A percentile compares a stretch with the other conserved stretches of the same genome.
phyloP scores from a whole-genome alignment of 2,113 vertebrate genomes.

The Cygnus atratus region DNA sequence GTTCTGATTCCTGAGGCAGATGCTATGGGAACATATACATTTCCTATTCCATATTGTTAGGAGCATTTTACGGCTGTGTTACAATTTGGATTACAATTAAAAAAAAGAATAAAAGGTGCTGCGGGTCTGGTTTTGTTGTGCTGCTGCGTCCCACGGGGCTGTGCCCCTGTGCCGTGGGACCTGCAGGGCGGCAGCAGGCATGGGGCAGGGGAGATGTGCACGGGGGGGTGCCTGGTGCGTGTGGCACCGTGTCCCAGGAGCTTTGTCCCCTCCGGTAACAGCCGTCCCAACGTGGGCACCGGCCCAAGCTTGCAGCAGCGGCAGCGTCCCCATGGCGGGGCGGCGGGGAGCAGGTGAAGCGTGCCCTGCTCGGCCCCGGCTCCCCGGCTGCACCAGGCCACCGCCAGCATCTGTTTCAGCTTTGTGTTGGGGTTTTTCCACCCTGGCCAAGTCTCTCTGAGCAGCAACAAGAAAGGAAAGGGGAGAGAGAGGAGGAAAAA shows the following conservation, averaged over 20 bases:
- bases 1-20: conserved; percentile 69
- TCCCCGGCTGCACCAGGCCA: neutral
- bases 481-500: neutral
- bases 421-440: conserved; percentile 71
- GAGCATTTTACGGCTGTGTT: conserved; percentile 41
- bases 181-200: accelerated
- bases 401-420: conserved; percentile 73
- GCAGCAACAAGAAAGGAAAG: conserved; percentile 69
- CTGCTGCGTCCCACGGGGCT: neutral
- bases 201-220: neutral
- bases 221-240: neutral
- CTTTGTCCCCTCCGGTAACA: neutral
- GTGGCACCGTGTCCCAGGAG: neutral
- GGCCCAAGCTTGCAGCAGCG: neutral
- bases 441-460: conserved; percentile 63
- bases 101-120: neutral
- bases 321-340: neutral
- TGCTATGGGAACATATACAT: neutral
- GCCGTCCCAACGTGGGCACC: neutral
- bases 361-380: neutral
- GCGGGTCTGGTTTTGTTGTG: neutral
- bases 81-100: conserved; percentile 41
- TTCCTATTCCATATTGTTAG: neutral
- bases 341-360: neutral
- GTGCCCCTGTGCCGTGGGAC: neutral